A percentile compares a stretch with the other conserved stretches of the same genome.
These are phyloP conservation scores for Dyspetes luteomarginatus DNA, from an alignment of 2,888 invertebrate genomes.

Conservation along the genomic window DNA sequence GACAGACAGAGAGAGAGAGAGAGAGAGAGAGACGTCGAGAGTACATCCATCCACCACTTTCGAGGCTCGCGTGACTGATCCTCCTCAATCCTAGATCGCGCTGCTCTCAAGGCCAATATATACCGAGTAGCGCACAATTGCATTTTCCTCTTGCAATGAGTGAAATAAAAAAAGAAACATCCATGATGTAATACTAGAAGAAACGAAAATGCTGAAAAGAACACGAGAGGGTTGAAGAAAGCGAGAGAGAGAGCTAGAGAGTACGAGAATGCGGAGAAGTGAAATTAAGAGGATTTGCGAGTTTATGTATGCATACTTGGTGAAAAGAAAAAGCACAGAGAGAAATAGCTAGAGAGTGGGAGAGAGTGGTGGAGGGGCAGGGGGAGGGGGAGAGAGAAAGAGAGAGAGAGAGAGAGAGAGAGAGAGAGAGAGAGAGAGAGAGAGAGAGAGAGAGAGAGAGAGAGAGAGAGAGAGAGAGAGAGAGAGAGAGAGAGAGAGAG, in stretches of 20 bases:
- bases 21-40: not conserved
- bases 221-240: constrained; percentile 14
- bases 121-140: constrained; percentile 16
- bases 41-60: constrained; percentile 1
- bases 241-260: constrained; percentile 3
- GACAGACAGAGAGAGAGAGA: not conserved
- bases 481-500: not conserved
- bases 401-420: not conserved
- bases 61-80: constrained; percentile 39
- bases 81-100: constrained; percentile 9
- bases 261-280: constrained; percentile 40
- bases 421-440: not conserved
- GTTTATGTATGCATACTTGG: constrained; percentile 22
- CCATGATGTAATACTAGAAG: not conserved
- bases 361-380: not conserved
- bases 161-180: not conserved
- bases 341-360: not conserved
- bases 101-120: constrained; percentile 15
- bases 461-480: not conserved
- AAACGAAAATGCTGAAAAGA: not conserved
- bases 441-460: constrained; percentile 1
- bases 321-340: constrained; percentile 18
- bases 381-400: no score
- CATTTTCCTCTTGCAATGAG: constrained; percentile 19
- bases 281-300: constrained; percentile 56